Evolutionary conservation across 2,797 vertebrate genomes (phyloP), one percentile per base, ranked within the genome.

Genomic region (Eremophila alpestris): DNA sequence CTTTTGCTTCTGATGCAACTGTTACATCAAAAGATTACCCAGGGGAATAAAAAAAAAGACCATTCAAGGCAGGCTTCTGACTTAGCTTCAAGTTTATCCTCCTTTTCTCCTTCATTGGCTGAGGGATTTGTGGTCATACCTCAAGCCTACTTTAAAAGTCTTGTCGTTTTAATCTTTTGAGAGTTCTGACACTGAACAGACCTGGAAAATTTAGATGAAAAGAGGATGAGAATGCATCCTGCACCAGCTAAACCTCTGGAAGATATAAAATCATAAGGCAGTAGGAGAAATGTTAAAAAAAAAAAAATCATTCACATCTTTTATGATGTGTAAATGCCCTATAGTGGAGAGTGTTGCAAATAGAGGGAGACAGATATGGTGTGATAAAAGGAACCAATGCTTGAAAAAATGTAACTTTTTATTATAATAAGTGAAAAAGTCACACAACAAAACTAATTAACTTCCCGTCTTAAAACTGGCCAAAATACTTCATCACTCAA

Each of bases 21-120:
- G 81, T 92, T 95, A 90, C 87, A 85, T 82, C 64, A 56, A 91
- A 96, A 95, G 58, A 93, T 91, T 49, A 83, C 51, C 46, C 83
- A 73, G 58, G 89, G 83, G 15, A 30, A 83, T 65, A 45, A 46
- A 46, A 46, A 32, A 22, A 46, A 26, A 13, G 10, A 26, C 52
- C 38, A 63, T 75, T 83, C 8, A 0, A 92, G 89, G 36, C 58
- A 88, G 83, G 69, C 92, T 95, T 96, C 95, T 93, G 74, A 93
- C 87, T 92, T 94, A 60, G 43, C 32, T 82, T 93, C 64, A 54
- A 74, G 36, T 84, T 59, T 77, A 94, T 87, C 49, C 54, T 38
- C 11, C 49, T 90, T 91, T 87, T 83, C 59, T 93, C 30, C 18
- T 78, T 51, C 2, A 1, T 48, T 89, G 52, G 48, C 63, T 62